Percentiles rank a stretch among this genome's conserved stretches.
Conservation (phyloP, 2,888 invertebrate genomes). For the Polymixis flavicincta region DNA sequence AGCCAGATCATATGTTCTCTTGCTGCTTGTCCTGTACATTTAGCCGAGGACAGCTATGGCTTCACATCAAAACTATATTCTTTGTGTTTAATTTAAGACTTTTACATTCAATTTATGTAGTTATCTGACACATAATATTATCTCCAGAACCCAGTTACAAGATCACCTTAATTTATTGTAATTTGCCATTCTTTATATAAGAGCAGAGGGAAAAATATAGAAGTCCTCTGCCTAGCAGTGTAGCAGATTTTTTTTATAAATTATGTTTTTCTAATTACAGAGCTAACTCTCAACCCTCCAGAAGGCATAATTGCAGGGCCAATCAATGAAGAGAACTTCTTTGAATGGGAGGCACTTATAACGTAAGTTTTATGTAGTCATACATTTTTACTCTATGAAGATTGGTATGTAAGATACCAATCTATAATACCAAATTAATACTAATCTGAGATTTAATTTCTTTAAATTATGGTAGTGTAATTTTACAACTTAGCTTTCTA, state of each 20-base stretch:
- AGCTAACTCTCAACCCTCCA: slow-evolving; percentile 98
- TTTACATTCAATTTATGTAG: not conserved
- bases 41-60: not conserved
- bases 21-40: not conserved
- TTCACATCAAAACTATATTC: not conserved
- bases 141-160: not conserved
- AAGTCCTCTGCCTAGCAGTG: not conserved
- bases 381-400: not conserved
- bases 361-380: slow-evolving; percentile 86
- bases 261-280: slow-evolving; percentile 83
- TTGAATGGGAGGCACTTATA: slow-evolving; percentile 99
- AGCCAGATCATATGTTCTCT: not conserved
- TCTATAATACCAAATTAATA: no score
- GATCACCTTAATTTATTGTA: not conserved
- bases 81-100: not conserved
- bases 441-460: not conserved
- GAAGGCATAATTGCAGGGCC: slow-evolving; percentile 99
- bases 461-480: not conserved
- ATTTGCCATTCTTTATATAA: not conserved
- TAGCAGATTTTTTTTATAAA: not conserved
- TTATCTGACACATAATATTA: not conserved
- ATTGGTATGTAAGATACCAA: no score
- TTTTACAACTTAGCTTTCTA: not conserved
- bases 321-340: slow-evolving; percentile 99
- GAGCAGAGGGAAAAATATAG: not conserved